Evolutionary conservation across 2,113 vertebrate genomes (phyloP), one percentile per base, ranked within the genome.

Genomic region (Guaruba guarouba): DNA sequence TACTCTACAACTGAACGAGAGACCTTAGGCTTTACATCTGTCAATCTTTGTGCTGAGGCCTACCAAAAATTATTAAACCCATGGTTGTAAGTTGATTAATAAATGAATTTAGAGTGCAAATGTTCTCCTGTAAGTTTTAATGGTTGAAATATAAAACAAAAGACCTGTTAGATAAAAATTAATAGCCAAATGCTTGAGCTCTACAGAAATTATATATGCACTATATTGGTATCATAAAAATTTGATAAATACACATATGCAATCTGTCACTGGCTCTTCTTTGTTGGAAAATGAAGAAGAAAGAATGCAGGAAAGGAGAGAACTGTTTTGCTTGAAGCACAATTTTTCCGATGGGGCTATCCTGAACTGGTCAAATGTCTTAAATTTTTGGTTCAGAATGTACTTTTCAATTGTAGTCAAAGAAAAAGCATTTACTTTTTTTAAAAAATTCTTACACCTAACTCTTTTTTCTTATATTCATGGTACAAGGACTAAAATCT

Each of bases 61-160:
- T 92, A 91, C 54, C 43, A 70, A 57, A 92, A 88, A 35, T 44
- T 37, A 92, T 94, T 88, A 90, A 96, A 95, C 15, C 25, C 31
- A 62, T 29, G 52, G 13, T 15, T 91, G 2, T 69, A 86, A 83
- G 52, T 68, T 92, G 64, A 71, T 94, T 78, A 86, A 66, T 51
- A 79, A 54, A n/a, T 2, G 1, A 78, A 86, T 94, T 92, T 71
- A 74, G 27, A 88, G 81, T 68, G n/a, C 17, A 81, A 75, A 59
- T 83, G 17, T 74, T 88, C 22, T 59, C 7, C 44, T 41, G 10
- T 81, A 80, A 64, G 10, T 82, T 93, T 94, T 86, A 92, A 84
- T 79, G n/a, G 27, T 19, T 77, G 48, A 92, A 91, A 88, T 83
- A 90, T 82, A 96, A 93, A 92, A 87, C 85, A 75, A 64, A 12